Evolutionary conservation across 2,797 vertebrate genomes (phyloP).

Genomic region (Chanos chanos): DNA sequence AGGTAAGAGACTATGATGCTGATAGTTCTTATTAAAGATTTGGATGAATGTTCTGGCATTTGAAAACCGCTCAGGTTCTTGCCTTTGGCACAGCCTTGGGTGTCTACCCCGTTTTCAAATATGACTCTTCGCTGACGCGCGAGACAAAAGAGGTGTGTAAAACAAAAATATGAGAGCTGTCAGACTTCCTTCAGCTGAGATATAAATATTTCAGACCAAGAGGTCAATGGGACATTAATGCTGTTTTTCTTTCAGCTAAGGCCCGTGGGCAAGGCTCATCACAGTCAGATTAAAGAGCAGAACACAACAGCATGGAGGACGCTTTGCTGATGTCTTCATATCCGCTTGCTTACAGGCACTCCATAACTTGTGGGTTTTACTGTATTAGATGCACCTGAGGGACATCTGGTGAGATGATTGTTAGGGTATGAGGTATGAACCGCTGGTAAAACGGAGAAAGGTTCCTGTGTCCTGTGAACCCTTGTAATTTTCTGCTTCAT

Average conservation of each 20-base stretch:
- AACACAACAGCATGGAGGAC: not conserved
- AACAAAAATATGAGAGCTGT: slow-evolving; percentile 27
- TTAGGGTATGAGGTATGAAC: slow-evolving; percentile 39
- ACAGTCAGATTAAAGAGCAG: slow-evolving; percentile 40
- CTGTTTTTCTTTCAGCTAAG: slow-evolving; percentile 48
- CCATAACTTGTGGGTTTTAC: not conserved
- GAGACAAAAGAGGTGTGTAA: slow-evolving; percentile 38
- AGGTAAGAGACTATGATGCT: slow-evolving; percentile 34
- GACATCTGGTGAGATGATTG: not conserved
- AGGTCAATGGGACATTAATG: slow-evolving; percentile 61
- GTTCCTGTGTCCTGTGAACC: slow-evolving; percentile 59
- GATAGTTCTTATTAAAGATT: slow-evolving; percentile 59
- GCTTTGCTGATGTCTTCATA: not conserved
- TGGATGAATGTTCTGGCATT: slow-evolving; percentile 46
- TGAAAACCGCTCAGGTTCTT: slow-evolving; percentile 53
- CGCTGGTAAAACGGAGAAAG: slow-evolving; percentile 56
- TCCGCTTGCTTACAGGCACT: not conserved
- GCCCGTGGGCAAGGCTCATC: slow-evolving; percentile 33
- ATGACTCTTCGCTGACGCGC: slow-evolving; percentile 35
- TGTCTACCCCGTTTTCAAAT: slow-evolving; percentile 44
- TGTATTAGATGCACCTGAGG: not conserved
- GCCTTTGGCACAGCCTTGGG: slow-evolving; percentile 44
- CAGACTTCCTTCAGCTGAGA: slow-evolving; percentile 10
- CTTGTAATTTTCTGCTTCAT: slow-evolving; percentile 76
- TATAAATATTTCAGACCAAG: slow-evolving; percentile 61